Evolutionary conservation across 1,140 invertebrate species (phyloP).

Genomic region (Tribolium madens): DNA sequence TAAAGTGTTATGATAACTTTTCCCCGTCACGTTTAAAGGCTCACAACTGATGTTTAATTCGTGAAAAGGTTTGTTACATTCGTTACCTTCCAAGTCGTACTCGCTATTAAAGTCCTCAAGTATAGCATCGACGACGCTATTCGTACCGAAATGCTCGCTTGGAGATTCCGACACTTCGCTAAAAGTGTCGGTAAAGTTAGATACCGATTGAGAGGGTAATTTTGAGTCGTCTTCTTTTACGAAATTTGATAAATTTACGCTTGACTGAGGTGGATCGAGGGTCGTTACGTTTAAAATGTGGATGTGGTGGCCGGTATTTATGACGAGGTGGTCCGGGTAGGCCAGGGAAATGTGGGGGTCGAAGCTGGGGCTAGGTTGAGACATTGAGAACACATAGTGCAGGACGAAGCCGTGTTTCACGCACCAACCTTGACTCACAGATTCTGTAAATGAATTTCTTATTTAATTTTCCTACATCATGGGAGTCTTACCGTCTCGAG

Average conservation of each 20-base stretch:
- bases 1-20: conserved; percentile 65
- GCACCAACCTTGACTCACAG: conserved; percentile 61
- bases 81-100: conserved; percentile 63
- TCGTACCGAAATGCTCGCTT: conserved; percentile 62
- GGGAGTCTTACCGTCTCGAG: neutral
- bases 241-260: conserved; percentile 39
- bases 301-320: conserved; percentile 65
- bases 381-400: conserved; percentile 63
- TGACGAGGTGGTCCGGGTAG: conserved; percentile 64
- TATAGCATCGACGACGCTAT: conserved; percentile 63
- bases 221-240: conserved; percentile 56
- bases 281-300: conserved; percentile 62
- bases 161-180: conserved; percentile 63
- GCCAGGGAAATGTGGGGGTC: conserved; percentile 62
- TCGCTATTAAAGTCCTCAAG: conserved; percentile 64
- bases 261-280: conserved; percentile 49
- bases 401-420: conserved; percentile 63
- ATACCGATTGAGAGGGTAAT: conserved; percentile 22
- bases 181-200: conserved; percentile 56
- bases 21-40: conserved; percentile 64
- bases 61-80: conserved; percentile 65
- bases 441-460: conserved; percentile 51
- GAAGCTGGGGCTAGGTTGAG: conserved; percentile 60
- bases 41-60: conserved; percentile 66
- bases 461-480: neutral